Conservation (phyloP, 2,113 vertebrate species). For the Sitta europaea region DNA sequence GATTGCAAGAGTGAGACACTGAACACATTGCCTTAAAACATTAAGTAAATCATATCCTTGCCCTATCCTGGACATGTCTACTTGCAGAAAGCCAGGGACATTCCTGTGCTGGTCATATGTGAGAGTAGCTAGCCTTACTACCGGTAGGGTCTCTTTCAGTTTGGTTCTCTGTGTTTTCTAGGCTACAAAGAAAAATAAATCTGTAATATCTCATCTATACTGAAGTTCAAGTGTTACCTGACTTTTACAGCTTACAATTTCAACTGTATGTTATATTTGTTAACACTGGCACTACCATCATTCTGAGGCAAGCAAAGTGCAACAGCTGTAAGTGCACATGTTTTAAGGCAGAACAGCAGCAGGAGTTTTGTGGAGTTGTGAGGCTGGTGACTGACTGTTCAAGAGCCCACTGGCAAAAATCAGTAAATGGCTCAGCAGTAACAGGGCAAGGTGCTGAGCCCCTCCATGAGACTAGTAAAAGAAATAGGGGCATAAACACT, state of each 20-base stretch:
- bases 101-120: background rate
- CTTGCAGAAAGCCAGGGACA: background rate
- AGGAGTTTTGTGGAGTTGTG: background rate
- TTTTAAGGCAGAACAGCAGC: background rate
- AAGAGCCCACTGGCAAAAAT: background rate
- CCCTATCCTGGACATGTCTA: background rate
- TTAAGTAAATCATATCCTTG: background rate
- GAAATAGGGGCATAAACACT: background rate
- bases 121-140: background rate
- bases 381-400: background rate
- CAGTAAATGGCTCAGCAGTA: background rate
- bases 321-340: background rate
- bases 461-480: background rate
- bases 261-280: background rate
- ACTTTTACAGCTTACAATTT: background rate
- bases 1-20: background rate
- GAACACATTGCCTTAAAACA: background rate
- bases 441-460: background rate
- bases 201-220: background rate
- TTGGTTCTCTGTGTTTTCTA: background rate
- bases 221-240: background rate
- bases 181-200: background rate
- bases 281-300: background rate
- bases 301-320: background rate
- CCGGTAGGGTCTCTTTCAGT: background rate